These are phyloP conservation scores for Ophion slaviceki DNA, from an alignment of 2,888 invertebrate genomes.

Conservation along the genomic window DNA sequence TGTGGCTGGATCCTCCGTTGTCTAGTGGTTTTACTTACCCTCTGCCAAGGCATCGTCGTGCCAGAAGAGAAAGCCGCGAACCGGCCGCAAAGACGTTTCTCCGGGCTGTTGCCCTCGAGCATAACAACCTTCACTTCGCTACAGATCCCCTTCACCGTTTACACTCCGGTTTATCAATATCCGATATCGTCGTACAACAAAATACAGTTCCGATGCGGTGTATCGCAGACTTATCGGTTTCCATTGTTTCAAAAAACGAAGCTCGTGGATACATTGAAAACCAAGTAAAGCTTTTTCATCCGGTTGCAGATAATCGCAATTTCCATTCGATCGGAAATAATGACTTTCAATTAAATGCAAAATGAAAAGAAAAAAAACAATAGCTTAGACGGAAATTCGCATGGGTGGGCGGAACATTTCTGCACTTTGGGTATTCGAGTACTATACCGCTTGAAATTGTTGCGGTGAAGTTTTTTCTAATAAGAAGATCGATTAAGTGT, in stretches of 20 bases:
- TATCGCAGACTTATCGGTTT: not conserved
- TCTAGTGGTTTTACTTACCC: constrained; percentile 26
- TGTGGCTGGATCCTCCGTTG: constrained; percentile 31
- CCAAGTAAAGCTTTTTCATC: not conserved
- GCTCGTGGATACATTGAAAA: not conserved
- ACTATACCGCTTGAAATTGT: too few relatives aligned
- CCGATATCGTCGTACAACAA: constrained; percentile 19
- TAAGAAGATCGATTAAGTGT: too few relatives aligned
- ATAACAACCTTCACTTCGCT: constrained; percentile 15
- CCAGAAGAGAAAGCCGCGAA: constrained; percentile 14
- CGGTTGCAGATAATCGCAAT: not conserved
- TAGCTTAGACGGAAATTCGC: not conserved
- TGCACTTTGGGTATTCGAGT: not conserved
- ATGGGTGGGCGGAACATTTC: not conserved
- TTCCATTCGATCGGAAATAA: not conserved
- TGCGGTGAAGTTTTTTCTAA: too few relatives aligned
- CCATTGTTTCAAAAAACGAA: not conserved
- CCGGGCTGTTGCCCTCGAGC: constrained; percentile 21
- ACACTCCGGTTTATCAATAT: constrained; percentile 24
- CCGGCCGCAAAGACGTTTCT: constrained; percentile 55
- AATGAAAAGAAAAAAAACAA: not conserved
- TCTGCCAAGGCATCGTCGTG: constrained; percentile 17
- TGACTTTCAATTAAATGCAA: not conserved
- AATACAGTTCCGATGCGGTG: not conserved
- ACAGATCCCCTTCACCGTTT: constrained; percentile 22